These are phyloP conservation scores for Oryzias javanicus DNA, from an alignment of 2,113 vertebrate genomes.

Conservation along the genomic window DNA sequence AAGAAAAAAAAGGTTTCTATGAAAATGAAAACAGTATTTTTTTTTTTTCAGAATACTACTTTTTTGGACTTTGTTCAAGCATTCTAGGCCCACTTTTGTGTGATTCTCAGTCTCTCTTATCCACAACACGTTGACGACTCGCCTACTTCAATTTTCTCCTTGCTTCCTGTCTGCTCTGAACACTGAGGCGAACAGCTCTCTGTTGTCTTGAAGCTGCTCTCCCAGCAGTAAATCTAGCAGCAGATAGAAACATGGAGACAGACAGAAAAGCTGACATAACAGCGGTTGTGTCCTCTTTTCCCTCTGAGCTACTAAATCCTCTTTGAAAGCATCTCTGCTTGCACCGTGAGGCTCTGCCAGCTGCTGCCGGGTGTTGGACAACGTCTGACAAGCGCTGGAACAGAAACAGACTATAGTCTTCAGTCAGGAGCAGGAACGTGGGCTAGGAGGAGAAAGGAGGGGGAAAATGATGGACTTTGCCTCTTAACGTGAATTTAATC, in stretches of 20 bases:
- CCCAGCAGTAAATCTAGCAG: slow-evolving; percentile 54
- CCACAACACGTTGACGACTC: slow-evolving; percentile 50
- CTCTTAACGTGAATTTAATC: too few species aligned
- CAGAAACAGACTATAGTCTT: slow-evolving; percentile 27
- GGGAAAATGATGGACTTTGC: not conserved
- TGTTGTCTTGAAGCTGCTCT: slow-evolving; percentile 47
- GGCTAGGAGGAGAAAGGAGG: slow-evolving; percentile 6
- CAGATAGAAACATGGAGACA: slow-evolving; percentile 30
- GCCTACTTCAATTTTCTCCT: slow-evolving; percentile 70
- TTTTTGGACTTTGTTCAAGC: too few species aligned
- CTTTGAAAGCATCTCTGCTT: slow-evolving; percentile 22
- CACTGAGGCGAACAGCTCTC: slow-evolving; percentile 53
- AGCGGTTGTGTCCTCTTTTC: slow-evolving; percentile 44
- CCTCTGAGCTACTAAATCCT: slow-evolving; percentile 54
- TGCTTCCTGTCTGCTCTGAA: slow-evolving; percentile 67
- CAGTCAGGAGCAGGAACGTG: slow-evolving; percentile 2
- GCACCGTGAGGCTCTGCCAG: slow-evolving; percentile 39
- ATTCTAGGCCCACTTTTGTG: too few species aligned
- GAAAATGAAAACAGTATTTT: too few species aligned
- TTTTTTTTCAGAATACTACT: too few species aligned
- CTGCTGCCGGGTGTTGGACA: slow-evolving; percentile 60
- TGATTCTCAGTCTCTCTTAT: slow-evolving; percentile 10
- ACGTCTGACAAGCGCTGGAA: slow-evolving; percentile 52
- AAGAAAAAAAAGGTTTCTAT: too few species aligned
- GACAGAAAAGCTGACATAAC: slow-evolving; percentile 43